These are phyloP conservation scores for Anadara kagoshimensis DNA, from an alignment of 1,140 invertebrate species.

Conservation along the genomic window DNA sequence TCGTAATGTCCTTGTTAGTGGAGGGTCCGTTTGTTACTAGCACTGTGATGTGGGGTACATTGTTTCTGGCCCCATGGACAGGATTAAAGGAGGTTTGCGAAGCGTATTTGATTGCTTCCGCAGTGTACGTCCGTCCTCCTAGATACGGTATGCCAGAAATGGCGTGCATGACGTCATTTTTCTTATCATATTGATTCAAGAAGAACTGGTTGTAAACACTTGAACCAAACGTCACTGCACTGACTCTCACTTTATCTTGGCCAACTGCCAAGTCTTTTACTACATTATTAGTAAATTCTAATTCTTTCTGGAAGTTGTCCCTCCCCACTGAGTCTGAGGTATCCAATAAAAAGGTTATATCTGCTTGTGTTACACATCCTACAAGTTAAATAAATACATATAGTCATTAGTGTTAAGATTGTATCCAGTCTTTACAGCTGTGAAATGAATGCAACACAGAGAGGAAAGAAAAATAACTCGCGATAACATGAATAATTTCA, in stretches of 20 bases:
- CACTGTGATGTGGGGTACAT: slow-evolving; percentile 54
- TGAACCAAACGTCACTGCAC: slow-evolving; percentile 57
- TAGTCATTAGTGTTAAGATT: background rate
- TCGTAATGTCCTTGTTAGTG: slow-evolving; percentile 47
- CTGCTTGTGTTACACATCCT: slow-evolving; percentile 61
- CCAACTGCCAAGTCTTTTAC: slow-evolving; percentile 56
- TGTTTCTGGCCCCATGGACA: slow-evolving; percentile 51
- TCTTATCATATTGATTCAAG: slow-evolving; percentile 52
- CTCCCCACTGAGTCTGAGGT: slow-evolving; percentile 63
- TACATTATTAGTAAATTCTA: slow-evolving; percentile 59
- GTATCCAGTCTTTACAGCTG: background rate
- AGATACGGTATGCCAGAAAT: slow-evolving; percentile 47
- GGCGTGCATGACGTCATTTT: slow-evolving; percentile 44
- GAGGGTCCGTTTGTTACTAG: slow-evolving; percentile 58
- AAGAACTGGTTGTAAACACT: slow-evolving; percentile 57
- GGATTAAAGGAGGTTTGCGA: slow-evolving; percentile 56
- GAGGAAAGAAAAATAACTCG: background rate
- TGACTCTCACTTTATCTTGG: slow-evolving; percentile 52
- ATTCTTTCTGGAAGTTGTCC: slow-evolving; percentile 62
- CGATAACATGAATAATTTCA: background rate
- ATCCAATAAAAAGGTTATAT: slow-evolving; percentile 68
- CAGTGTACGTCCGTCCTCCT: slow-evolving; percentile 51
- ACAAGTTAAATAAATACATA: slow-evolving; percentile 26
- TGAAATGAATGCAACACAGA: background rate
- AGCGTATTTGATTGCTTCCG: slow-evolving; percentile 54